Evolutionary conservation across 2,113 vertebrate species (phyloP).

Genomic region (Cairina moschata): DNA sequence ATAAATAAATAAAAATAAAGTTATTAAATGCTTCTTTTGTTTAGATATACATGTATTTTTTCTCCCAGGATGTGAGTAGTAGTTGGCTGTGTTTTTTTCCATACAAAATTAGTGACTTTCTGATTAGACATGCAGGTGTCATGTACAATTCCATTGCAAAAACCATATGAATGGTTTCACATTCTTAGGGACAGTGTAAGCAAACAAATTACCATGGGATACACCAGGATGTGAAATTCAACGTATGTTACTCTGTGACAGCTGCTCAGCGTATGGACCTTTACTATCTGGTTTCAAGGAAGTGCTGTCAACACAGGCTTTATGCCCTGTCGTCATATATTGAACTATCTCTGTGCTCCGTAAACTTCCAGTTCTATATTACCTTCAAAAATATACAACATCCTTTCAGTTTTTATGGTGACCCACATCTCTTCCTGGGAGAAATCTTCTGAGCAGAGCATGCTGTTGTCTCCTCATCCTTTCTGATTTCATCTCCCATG

Average conservation of each 20-base stretch:
- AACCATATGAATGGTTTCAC: background rate
- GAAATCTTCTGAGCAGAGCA: fast-evolving
- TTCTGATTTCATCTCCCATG: background rate
- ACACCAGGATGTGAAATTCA: background rate
- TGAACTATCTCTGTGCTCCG: background rate
- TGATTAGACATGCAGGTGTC: background rate
- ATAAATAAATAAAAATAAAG: background rate
- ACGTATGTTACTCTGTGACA: background rate
- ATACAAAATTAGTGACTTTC: background rate
- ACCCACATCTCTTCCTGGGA: fast-evolving
- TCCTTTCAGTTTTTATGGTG: background rate
- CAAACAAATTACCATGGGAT: background rate
- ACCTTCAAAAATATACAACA: background rate
- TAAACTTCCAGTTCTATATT: background rate
- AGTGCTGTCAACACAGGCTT: background rate
- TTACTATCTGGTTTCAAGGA: background rate
- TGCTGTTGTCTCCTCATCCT: background rate
- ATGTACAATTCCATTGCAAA: background rate
- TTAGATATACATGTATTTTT: background rate
- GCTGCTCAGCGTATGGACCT: background rate
- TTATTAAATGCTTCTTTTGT: background rate
- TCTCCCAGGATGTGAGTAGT: background rate
- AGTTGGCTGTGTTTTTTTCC: background rate
- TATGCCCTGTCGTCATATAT: background rate
- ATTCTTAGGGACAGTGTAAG: background rate